Percentiles rank a stretch among this genome's conserved stretches.
These are phyloP conservation scores for Lagopus muta DNA, from an alignment of 2,113 vertebrate species.

Conservation along the genomic window DNA sequence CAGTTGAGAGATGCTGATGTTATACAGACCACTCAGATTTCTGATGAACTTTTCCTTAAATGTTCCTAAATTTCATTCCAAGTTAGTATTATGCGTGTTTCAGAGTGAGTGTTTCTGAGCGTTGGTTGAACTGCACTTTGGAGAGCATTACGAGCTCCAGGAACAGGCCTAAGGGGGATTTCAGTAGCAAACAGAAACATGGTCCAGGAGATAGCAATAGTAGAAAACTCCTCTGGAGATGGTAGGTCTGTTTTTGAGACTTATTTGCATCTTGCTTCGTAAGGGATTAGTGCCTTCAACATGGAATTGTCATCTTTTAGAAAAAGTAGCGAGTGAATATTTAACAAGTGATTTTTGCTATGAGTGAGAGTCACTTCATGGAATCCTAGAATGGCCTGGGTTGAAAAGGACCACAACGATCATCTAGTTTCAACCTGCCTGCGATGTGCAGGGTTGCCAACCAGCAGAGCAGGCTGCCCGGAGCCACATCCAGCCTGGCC, in stretches of 20 bases:
- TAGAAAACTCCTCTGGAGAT: not conserved
- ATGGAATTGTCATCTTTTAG: not conserved
- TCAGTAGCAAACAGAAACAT: not conserved
- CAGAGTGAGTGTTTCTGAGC: not conserved
- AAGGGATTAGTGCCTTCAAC: not conserved
- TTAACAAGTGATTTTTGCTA: not conserved
- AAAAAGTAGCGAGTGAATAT: not conserved
- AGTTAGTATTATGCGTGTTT: not conserved
- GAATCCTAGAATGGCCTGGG: no score
- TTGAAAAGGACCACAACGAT: no score
- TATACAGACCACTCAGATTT: not conserved
- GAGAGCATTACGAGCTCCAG: not conserved
- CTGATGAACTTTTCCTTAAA: not conserved
- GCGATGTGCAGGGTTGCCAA: no score
- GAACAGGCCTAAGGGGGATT: not conserved
- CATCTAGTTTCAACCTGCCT: no score
- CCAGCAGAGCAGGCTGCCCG: no score
- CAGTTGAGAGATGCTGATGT: not conserved
- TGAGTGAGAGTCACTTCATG: not conserved
- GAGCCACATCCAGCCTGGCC: no score
- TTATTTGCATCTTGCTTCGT: not conserved
- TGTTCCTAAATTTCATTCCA: not conserved
- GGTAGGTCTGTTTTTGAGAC: not conserved
- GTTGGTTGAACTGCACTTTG: not conserved
- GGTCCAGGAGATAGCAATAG: no score